A percentile compares a stretch with the other conserved stretches of the same genome.
Conservation (phyloP, 2,113 vertebrate genomes). For the Nothobranchius furzeri region DNA sequence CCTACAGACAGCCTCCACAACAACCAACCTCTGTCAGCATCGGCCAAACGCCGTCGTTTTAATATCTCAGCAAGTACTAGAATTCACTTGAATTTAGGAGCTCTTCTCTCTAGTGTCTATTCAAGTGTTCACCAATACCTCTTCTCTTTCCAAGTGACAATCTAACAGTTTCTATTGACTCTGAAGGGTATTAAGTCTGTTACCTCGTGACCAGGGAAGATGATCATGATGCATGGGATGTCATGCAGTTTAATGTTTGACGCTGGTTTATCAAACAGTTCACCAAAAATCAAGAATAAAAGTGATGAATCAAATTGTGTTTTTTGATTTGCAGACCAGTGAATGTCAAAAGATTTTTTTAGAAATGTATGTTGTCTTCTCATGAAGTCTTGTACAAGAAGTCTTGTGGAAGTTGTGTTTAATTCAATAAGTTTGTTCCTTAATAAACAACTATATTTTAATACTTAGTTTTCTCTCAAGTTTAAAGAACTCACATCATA, state of each 20-base stretch:
- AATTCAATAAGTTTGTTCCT: conserved; percentile 68
- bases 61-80: conserved; percentile 82
- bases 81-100: conserved; percentile 75
- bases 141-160: conserved; percentile 74
- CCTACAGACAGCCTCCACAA: conserved; percentile 61
- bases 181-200: conserved; percentile 63
- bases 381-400: conserved; percentile 70
- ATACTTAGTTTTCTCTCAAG: conserved; percentile 45
- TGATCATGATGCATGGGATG: conserved; percentile 29
- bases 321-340: conserved; percentile 72
- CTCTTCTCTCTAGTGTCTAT: conserved; percentile 57
- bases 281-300: conserved; percentile 37
- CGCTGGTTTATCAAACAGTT: conserved; percentile 46
- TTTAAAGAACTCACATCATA: not conserved
- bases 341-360: conserved; percentile 78
- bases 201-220: conserved; percentile 69
- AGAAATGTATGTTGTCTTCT: conserved; percentile 66
- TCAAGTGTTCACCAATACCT: conserved; percentile 74
- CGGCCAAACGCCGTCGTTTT: conserved; percentile 57
- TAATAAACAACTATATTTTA: conserved; percentile 75
- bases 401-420: conserved; percentile 75
- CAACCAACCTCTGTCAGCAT: conserved; percentile 66
- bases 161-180: conserved; percentile 67
- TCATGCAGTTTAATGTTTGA: conserved; percentile 31
- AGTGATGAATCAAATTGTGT: conserved; percentile 58